Evolutionary conservation across 2,888 invertebrate genomes (phyloP).

Genomic region (Nomada lathburiana): DNA sequence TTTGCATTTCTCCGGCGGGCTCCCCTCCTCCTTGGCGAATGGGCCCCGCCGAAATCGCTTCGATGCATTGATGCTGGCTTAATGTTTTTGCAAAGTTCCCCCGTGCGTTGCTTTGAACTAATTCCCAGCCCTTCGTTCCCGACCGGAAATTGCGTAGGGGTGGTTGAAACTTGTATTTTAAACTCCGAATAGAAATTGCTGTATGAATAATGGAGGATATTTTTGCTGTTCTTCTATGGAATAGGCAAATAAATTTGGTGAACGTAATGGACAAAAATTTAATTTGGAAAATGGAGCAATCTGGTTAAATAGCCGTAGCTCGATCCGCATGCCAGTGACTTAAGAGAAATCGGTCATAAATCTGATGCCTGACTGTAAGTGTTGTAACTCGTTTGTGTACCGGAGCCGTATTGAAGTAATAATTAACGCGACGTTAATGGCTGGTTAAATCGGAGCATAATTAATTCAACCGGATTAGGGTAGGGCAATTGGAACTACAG

Average conservation of each 20-base stretch:
- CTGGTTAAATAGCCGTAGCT: not conserved
- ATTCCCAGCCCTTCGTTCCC: constrained; percentile 28
- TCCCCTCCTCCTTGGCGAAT: constrained; percentile 38
- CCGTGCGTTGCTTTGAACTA: constrained; percentile 50
- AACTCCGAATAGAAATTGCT: constrained; percentile 40
- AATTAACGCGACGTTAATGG: not conserved
- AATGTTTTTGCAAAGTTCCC: constrained; percentile 46
- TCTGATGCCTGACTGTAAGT: no score
- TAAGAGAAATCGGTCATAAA: no score
- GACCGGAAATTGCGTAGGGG: constrained; percentile 53
- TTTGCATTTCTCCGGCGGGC: constrained; percentile 70
- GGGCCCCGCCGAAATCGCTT: constrained; percentile 38
- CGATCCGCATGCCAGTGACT: not conserved
- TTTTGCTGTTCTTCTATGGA: not conserved
- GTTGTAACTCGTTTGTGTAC: not conserved
- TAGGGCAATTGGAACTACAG: constrained; percentile 20
- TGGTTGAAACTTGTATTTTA: constrained; percentile 14
- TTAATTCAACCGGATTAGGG: constrained; percentile 15
- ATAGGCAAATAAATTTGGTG: no score
- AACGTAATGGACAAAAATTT: constrained; percentile 6
- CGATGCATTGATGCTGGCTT: constrained; percentile 54
- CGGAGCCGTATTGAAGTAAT: not conserved
- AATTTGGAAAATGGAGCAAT: not conserved
- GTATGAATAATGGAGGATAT: constrained; percentile 4
- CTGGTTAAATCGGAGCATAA: constrained; percentile 2